Evolutionary conservation across 2,113 vertebrate genomes (phyloP).

Genomic region (Balaeniceps rex): DNA sequence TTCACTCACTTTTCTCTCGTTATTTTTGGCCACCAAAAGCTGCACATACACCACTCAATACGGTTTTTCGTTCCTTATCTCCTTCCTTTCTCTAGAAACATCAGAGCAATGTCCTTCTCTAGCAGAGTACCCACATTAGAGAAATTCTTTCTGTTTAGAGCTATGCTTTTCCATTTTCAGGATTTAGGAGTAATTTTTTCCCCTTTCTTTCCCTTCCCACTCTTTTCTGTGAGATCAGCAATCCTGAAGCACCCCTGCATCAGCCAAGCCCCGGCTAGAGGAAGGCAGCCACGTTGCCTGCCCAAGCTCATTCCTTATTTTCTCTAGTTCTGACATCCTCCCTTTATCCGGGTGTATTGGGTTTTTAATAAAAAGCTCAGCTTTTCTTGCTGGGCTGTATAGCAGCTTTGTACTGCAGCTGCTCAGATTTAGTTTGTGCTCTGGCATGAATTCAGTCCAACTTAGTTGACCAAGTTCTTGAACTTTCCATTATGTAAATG

Average conservation of each 20-base stretch:
- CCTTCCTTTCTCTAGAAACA: background rate
- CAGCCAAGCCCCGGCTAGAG: background rate
- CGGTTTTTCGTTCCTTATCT: background rate
- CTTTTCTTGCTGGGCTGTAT: background rate
- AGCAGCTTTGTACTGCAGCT: background rate
- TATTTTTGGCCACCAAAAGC: background rate
- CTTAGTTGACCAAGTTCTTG: background rate
- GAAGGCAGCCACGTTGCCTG: background rate
- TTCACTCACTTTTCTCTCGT: background rate
- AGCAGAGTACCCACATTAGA: background rate
- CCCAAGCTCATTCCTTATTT: background rate
- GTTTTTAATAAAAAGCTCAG: background rate
- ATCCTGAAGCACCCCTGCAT: background rate
- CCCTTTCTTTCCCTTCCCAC: background rate
- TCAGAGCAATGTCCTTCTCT: background rate
- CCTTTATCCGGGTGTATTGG: background rate
- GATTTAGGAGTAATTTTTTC: background rate
- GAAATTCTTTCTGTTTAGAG: background rate
- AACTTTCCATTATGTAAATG: background rate
- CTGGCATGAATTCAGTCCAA: background rate
- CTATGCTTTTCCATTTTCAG: background rate
- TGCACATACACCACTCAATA: rapidly evolving
- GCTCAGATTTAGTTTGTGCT: background rate
- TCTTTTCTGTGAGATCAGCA: background rate
- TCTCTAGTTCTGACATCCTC: background rate